These are phyloP conservation scores for Nothoprocta perdicaria DNA, from an alignment of 2,113 vertebrate genomes.

Conservation along the genomic window DNA sequence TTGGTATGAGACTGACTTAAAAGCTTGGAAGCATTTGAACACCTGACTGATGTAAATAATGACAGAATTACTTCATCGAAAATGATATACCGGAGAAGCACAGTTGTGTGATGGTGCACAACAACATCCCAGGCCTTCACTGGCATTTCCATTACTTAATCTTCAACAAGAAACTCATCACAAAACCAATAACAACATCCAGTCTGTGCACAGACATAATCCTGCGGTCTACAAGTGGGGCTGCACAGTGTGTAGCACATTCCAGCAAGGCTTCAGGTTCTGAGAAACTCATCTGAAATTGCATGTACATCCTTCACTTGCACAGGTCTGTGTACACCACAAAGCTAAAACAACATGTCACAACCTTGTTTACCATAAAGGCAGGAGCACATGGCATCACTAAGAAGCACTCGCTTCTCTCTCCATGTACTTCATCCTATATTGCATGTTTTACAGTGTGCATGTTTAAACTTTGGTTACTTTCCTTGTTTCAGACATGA, in stretches of 20 bases:
- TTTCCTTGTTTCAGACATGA: not conserved
- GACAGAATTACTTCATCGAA: not conserved
- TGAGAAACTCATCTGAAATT: not conserved
- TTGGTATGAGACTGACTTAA: not conserved
- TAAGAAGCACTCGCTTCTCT: not conserved
- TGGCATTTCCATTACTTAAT: not conserved
- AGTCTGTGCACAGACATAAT: no score
- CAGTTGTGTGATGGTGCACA: no score
- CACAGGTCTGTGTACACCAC: not conserved
- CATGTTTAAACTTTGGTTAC: not conserved
- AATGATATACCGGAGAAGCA: not conserved
- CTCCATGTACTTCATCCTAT: not conserved
- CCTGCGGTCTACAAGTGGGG: no score
- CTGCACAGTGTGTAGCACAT: fast-evolving
- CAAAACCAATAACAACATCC: not conserved
- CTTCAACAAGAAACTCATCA: not conserved
- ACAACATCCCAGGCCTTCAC: not conserved
- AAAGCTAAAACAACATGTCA: not conserved
- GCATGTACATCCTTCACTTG: not conserved
- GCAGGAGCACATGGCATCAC: not conserved
- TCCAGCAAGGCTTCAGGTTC: fast-evolving
- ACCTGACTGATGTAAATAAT: not conserved
- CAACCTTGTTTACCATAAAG: fast-evolving
- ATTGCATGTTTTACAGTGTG: not conserved
- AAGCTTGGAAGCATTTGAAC: not conserved